phyloP scores from a whole-genome alignment of 2,113 vertebrate species.

The Macquaria ambigua region DNA sequence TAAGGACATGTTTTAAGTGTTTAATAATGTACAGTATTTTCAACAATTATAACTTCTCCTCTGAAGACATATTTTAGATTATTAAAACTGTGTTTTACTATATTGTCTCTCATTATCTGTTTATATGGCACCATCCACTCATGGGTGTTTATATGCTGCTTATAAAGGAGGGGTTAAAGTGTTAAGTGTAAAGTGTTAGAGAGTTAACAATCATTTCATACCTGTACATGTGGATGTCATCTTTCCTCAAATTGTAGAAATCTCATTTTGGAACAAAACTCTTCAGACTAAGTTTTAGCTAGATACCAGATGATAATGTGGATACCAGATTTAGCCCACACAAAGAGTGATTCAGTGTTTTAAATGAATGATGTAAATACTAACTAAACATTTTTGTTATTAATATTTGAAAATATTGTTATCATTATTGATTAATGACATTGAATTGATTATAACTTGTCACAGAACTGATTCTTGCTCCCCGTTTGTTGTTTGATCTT shows the following conservation, averaged over 20 bases:
- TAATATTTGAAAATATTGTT: not conserved
- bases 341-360: slow-evolving; percentile 1
- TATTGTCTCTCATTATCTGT: not conserved
- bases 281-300: slow-evolving; percentile 11
- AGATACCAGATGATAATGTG: not conserved
- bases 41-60: not conserved
- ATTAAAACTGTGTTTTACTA: not conserved
- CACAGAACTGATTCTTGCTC: not conserved
- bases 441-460: not conserved
- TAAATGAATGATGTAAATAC: not conserved
- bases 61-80: not conserved
- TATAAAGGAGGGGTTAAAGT: not conserved
- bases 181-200: not conserved
- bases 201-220: not conserved
- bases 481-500: not conserved
- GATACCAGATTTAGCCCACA: slow-evolving; percentile 3
- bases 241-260: not conserved
- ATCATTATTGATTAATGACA: not conserved
- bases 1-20: not conserved
- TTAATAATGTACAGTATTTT: not conserved
- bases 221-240: not conserved
- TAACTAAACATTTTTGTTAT: not conserved
- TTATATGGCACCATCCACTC: not conserved
- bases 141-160: not conserved
- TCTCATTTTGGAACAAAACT: slow-evolving; percentile 8